Evolutionary conservation across 1,140 invertebrate genomes (phyloP).

Genomic region (Caenorhabditis elegans): WBcel235 BX284604.4:12238001-12238500

Average conservation of each 20-base stretch:
- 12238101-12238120: neutral
- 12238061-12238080: neutral
- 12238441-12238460: too few relatives aligned
- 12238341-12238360: too few relatives aligned
- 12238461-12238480: too few relatives aligned
- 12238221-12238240: neutral
- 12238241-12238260: neutral
- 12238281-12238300: too few relatives aligned
- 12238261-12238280: neutral
- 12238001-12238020: neutral
- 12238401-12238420: too few relatives aligned
- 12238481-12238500: too few relatives aligned
- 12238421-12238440: too few relatives aligned
- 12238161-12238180: neutral
- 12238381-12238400: too few relatives aligned
- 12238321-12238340: too few relatives aligned
- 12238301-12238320: too few relatives aligned
- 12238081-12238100: neutral
- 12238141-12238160: neutral
- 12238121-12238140: neutral
- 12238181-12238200: neutral
- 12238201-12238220: neutral
- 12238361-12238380: too few relatives aligned
- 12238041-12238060: neutral
- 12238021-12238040: neutral